Conservation (phyloP, 1,140 invertebrate species). For the Rhagoletis zephyria region DNA sequence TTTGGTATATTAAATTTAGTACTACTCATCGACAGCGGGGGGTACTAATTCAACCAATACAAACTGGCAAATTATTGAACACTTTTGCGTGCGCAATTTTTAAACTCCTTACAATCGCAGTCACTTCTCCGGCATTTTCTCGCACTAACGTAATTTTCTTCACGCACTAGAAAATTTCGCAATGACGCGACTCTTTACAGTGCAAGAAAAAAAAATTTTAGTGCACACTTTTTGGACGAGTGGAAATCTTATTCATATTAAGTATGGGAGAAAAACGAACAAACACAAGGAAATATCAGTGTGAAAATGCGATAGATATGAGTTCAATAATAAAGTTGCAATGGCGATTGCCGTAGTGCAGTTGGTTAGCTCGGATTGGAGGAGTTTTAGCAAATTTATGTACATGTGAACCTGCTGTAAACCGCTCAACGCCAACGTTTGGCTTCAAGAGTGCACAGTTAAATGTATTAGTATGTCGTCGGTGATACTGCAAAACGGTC, state of each 20-base stretch:
- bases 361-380: conserved; percentile 7
- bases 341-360: not conserved
- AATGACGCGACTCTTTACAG: not conserved
- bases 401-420: not conserved
- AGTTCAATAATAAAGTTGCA: conserved; percentile 52
- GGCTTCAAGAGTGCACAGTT: too few relatives aligned
- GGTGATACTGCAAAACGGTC: too few relatives aligned
- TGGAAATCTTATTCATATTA: not conserved
- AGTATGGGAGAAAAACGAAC: not conserved
- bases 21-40: not conserved
- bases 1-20: not conserved
- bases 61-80: not conserved
- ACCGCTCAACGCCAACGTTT: not conserved
- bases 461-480: too few relatives aligned
- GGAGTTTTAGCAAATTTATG: not conserved
- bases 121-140: not conserved
- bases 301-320: conserved; percentile 35
- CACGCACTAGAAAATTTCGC: conserved; percentile 38
- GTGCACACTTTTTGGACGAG: conserved; percentile 12
- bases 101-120: not conserved
- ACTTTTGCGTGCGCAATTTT: conserved; percentile 8
- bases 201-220: not conserved
- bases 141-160: conserved; percentile 19
- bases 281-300: not conserved
- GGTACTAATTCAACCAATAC: conserved; percentile 16